Evolutionary conservation across 2,113 vertebrate species (phyloP).

Genomic region (Hippoglossus stenolepis): DNA sequence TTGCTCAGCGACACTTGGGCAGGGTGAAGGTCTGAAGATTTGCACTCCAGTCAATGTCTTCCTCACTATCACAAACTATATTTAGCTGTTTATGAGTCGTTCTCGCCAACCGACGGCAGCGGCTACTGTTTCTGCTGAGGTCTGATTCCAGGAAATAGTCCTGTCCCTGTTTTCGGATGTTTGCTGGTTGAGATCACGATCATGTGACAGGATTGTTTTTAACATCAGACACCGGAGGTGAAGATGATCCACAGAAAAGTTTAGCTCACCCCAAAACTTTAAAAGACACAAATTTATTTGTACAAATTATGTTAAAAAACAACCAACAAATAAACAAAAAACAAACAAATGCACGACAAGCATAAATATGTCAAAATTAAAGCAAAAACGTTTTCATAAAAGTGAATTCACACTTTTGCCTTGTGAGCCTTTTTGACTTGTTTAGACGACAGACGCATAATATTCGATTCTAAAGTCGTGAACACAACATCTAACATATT

Average conservation of each 20-base stretch:
- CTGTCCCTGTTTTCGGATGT: background rate
- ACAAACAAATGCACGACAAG: background rate
- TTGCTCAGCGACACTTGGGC: background rate
- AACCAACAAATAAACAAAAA: too few species aligned
- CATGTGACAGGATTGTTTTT: background rate
- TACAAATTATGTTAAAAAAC: too few species aligned
- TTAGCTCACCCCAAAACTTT: too few species aligned
- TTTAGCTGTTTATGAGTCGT: conserved; percentile 39
- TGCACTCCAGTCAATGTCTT: conserved; percentile 12
- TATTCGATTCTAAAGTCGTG: too few species aligned
- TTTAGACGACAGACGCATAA: background rate
- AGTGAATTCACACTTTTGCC: too few species aligned
- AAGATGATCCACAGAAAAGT: too few species aligned
- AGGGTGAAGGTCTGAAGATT: background rate
- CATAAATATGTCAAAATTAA: too few species aligned
- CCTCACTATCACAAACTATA: conserved; percentile 36
- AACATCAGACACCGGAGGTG: background rate
- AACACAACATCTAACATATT: too few species aligned
- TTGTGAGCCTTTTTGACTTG: background rate
- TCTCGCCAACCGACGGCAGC: background rate
- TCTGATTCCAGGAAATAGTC: conserved; percentile 42
- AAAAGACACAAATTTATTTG: too few species aligned
- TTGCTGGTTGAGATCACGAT: too few species aligned
- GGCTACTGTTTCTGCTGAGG: conserved; percentile 36
- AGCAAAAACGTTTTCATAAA: too few species aligned